phyloP scores from a whole-genome alignment of 2,113 vertebrate genomes.

The Lepus americanus region DNA sequence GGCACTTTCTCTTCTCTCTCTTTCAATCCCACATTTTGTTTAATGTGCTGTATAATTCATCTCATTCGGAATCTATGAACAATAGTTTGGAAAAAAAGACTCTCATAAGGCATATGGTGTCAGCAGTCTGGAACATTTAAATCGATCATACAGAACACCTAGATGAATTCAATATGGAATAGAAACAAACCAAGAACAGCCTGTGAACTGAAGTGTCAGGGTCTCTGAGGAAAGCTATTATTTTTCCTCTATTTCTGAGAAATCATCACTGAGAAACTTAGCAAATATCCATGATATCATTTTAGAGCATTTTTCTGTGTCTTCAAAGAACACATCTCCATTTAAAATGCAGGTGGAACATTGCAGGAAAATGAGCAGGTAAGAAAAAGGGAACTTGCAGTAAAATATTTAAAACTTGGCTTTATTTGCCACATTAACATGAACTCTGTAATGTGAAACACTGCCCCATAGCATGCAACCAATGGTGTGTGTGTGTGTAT shows the following conservation, averaged over 20 bases:
- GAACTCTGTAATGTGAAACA: slow-evolving; percentile 51
- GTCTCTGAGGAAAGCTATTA: slow-evolving; percentile 60
- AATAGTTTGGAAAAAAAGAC: slow-evolving; percentile 64
- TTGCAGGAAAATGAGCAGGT: neutral
- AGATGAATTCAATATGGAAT: slow-evolving; percentile 64
- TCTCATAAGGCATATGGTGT: slow-evolving; percentile 78
- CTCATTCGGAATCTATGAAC: slow-evolving; percentile 68
- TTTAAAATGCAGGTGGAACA: slow-evolving; percentile 62
- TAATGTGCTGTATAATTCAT: slow-evolving; percentile 69
- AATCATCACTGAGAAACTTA: slow-evolving; percentile 62
- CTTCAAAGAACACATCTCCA: slow-evolving; percentile 6
- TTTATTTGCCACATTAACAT: slow-evolving; percentile 41
- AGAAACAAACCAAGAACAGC: slow-evolving; percentile 64
- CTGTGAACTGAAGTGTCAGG: slow-evolving; percentile 39
- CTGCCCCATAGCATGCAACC: slow-evolving; percentile 20
- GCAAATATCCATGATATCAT: neutral
- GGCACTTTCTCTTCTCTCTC: neutral
- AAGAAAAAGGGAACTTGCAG: neutral
- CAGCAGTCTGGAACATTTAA: slow-evolving; percentile 77
- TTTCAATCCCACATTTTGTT: slow-evolving; percentile 60
- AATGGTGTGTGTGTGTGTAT: neutral
- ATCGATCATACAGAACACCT: slow-evolving; percentile 68
- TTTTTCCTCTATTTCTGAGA: slow-evolving; percentile 67
- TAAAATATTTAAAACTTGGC: slow-evolving; percentile 71
- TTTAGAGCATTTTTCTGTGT: slow-evolving; percentile 52